Evolutionary conservation across 2,113 vertebrate species (phyloP).

Genomic region (Eptesicus fuscus): DNA sequence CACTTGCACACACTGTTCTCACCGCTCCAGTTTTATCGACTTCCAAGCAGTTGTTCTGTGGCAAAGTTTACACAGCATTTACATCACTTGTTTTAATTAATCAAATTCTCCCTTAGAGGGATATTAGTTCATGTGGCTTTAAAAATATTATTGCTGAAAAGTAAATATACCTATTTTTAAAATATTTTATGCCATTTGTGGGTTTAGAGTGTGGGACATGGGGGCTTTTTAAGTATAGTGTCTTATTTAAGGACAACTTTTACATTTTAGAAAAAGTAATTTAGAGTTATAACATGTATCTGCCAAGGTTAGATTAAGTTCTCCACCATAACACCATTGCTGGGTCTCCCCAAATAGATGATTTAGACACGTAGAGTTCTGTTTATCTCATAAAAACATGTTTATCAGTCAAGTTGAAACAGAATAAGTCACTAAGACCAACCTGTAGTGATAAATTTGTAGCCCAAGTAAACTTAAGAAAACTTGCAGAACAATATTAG

Average conservation of each 20-base stretch:
- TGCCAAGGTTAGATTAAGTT: neutral
- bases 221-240: neutral
- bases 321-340: rapidly evolving
- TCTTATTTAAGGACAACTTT: slow-evolving; percentile 43
- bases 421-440: slow-evolving; percentile 28
- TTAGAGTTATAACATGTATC: slow-evolving; percentile 17
- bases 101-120: slow-evolving; percentile 75
- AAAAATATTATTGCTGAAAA: slow-evolving; percentile 64
- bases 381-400: neutral
- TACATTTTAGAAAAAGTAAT: neutral
- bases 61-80: slow-evolving; percentile 58
- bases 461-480: neutral
- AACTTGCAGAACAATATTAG: neutral
- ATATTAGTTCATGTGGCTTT: slow-evolving; percentile 73
- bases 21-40: slow-evolving; percentile 72
- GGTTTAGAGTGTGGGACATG: neutral
- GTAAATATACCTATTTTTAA: neutral
- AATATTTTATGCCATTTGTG: slow-evolving; percentile 21
- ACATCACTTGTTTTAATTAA: slow-evolving; percentile 71
- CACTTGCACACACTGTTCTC: slow-evolving; percentile 63
- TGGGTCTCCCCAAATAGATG: neutral
- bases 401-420: slow-evolving; percentile 23
- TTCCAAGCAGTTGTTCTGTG: slow-evolving; percentile 76
- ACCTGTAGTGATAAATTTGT: neutral
- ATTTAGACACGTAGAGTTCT: neutral